Conservation (phyloP, 2,113 vertebrate genomes). For the Hydrolagus affinis region DNA sequence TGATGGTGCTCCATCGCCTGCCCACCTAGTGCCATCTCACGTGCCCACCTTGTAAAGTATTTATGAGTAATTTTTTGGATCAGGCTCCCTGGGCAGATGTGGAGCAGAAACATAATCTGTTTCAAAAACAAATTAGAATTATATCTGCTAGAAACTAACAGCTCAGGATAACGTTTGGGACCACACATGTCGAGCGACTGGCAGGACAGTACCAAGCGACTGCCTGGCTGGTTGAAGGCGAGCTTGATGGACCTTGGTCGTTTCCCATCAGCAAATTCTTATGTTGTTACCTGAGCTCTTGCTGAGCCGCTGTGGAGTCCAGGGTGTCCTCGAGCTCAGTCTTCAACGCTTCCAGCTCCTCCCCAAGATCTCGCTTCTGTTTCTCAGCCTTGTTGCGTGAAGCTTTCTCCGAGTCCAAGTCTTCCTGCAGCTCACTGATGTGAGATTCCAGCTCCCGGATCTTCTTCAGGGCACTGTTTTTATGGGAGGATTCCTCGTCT, state of each 20-base stretch:
- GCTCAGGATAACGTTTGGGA: too few relatives aligned
- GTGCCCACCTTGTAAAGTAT: too few relatives aligned
- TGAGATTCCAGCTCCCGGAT: constrained; percentile 91
- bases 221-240: too few relatives aligned
- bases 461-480: constrained; percentile 91
- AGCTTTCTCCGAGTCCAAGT: constrained; percentile 80
- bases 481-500: constrained; percentile 88
- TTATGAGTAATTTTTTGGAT: not conserved
- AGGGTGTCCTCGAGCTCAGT: constrained; percentile 90
- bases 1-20: too few relatives aligned
- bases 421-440: constrained; percentile 88
- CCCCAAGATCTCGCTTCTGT: constrained; percentile 85
- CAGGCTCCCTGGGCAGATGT: not conserved
- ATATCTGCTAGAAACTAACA: too few relatives aligned
- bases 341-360: constrained; percentile 92
- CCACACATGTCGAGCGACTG: too few relatives aligned
- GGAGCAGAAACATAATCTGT: not conserved
- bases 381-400: constrained; percentile 87
- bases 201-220: not conserved
- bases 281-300: constrained; percentile 76
- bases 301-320: constrained; percentile 89
- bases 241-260: too few relatives aligned
- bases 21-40: too few relatives aligned
- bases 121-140: too few relatives aligned
- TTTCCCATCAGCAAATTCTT: too few relatives aligned